Conservation (phyloP, 2,113 vertebrate genomes). For the Willisornis vidua region DNA sequence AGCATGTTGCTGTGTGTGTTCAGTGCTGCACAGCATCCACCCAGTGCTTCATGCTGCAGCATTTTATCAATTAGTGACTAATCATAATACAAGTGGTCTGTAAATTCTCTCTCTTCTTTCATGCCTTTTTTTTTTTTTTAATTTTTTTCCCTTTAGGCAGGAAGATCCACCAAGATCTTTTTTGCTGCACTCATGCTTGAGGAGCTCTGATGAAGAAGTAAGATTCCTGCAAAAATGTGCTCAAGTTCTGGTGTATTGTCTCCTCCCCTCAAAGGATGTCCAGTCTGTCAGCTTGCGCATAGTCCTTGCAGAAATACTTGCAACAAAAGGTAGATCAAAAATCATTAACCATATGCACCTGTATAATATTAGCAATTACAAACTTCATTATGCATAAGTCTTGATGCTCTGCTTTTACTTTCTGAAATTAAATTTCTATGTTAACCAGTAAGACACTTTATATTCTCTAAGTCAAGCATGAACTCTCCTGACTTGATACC, state of each 20-base stretch:
- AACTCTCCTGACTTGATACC: background rate
- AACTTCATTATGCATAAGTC: background rate
- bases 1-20: background rate
- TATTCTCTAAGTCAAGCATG: background rate
- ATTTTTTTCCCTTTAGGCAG: constrained; percentile 69
- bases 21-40: background rate
- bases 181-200: constrained; percentile 88
- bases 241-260: constrained; percentile 89
- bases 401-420: background rate
- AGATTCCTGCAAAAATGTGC: constrained; percentile 91
- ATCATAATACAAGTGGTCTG: background rate
- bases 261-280: constrained; percentile 89
- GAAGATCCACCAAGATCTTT: constrained; percentile 89
- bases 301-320: constrained; percentile 95
- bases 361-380: background rate
- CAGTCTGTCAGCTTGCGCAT: constrained; percentile 90
- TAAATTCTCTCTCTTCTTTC: background rate
- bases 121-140: too few relatives aligned
- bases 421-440: background rate
- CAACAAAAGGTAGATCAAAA: constrained; percentile 86
- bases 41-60: background rate
- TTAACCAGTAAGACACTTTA: background rate
- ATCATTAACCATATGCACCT: background rate
- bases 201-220: constrained; percentile 86
- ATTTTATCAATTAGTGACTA: background rate